These are phyloP conservation scores for Drosophila cognata DNA, from an alignment of 2,888 invertebrate genomes.

Conservation along the genomic window DNA sequence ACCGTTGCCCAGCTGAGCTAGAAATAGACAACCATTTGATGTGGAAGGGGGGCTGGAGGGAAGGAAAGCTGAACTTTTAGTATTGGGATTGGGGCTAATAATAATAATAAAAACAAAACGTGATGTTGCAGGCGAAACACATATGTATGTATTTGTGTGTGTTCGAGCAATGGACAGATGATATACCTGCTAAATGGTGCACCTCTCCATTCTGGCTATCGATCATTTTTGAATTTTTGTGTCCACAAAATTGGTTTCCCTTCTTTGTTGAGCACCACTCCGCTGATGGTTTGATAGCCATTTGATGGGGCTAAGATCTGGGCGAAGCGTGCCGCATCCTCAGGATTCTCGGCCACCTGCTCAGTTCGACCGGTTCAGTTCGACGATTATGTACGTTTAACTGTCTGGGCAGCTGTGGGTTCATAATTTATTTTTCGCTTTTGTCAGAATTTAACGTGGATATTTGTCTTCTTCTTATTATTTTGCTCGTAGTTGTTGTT, in stretches of 20 bases:
- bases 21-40: slow-evolving; percentile 27
- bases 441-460: neutral
- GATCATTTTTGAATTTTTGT: neutral
- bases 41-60: neutral
- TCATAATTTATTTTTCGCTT: neutral
- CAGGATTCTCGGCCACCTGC: too few species aligned
- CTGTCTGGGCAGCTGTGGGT: neutral
- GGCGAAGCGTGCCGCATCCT: too few species aligned
- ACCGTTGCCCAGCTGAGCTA: neutral
- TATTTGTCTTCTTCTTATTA: neutral
- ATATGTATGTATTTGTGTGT: neutral
- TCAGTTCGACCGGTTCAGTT: neutral
- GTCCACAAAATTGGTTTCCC: neutral
- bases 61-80: neutral
- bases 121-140: slow-evolving; percentile 4
- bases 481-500: neutral
- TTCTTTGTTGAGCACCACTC: slow-evolving; percentile 12
- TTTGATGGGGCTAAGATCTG: neutral
- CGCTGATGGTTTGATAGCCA: neutral
- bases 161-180: neutral
- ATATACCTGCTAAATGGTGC: neutral
- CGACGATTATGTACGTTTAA: neutral
- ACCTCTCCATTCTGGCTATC: neutral
- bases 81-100: slow-evolving; percentile 3
- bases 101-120: slow-evolving; percentile 26